phyloP scores from a whole-genome alignment of 2,113 vertebrate genomes.

The Australoheros scitulus region DNA sequence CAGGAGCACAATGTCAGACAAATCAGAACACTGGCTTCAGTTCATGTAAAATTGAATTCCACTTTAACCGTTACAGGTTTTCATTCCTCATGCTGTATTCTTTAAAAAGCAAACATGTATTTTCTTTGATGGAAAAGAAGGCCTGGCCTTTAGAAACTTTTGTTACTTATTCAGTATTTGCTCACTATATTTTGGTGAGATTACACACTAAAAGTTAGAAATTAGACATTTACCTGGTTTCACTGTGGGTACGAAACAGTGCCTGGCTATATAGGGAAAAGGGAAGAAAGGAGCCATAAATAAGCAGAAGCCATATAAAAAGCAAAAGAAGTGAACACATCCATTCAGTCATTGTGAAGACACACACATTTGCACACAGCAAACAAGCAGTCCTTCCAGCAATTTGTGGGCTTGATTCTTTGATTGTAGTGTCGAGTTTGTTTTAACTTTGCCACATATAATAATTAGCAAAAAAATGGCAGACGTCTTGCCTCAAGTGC shows the following conservation, averaged over 20 bases:
- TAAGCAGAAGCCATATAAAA: constrained; percentile 77
- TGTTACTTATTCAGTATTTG: constrained; percentile 43
- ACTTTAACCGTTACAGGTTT: constrained; percentile 4
- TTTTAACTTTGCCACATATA: not conserved
- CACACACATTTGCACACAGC: constrained; percentile 33
- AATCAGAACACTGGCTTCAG: constrained; percentile 30
- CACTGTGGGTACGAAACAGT: constrained; percentile 46
- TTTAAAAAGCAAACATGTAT: constrained; percentile 31
- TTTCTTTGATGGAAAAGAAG: constrained; percentile 10
- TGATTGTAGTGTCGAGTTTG: not conserved
- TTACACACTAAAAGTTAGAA: constrained; percentile 34
- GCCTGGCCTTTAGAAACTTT: constrained; percentile 24
- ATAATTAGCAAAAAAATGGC: not conserved
- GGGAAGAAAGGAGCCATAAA: constrained; percentile 70
- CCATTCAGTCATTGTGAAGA: constrained; percentile 31
- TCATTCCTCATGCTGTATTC: constrained; percentile 13
- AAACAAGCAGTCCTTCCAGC: constrained; percentile 26
- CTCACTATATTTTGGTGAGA: constrained; percentile 16
- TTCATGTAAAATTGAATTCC: constrained; percentile 16
- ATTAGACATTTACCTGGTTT: constrained; percentile 32
- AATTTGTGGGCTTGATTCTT: constrained; percentile 18
- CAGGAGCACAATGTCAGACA: constrained; percentile 11
- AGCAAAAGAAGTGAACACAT: constrained; percentile 27
- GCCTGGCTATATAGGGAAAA: constrained; percentile 58
- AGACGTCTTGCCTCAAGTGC: not conserved